phyloP scores from a whole-genome alignment of 2,113 vertebrate species.

The Mus pahari region DNA sequence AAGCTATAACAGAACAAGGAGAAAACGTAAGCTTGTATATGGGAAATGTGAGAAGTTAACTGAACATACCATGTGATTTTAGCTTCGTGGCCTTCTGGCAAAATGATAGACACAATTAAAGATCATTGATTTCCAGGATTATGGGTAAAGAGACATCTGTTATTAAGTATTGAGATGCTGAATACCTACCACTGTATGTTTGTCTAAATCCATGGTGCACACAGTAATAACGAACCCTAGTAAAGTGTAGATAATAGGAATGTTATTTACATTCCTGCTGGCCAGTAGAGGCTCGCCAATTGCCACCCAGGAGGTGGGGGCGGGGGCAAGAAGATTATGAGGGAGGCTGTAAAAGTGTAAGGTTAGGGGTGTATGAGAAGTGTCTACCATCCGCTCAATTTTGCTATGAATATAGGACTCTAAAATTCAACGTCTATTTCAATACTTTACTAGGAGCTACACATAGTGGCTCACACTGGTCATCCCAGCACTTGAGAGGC shows the following conservation, averaged over 20 bases:
- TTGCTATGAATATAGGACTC: not conserved
- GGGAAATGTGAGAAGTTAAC: not conserved
- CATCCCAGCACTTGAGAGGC: not conserved
- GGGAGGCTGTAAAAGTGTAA: not conserved
- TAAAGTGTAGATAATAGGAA: not conserved
- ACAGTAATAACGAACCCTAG: not conserved
- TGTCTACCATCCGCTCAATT: not conserved
- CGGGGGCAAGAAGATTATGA: too few species aligned
- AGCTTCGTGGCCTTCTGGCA: not conserved
- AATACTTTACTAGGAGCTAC: not conserved
- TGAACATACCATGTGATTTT: not conserved
- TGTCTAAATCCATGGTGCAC: not conserved
- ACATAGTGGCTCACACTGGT: not conserved
- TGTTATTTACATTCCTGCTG: too few species aligned
- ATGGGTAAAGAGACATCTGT: not conserved
- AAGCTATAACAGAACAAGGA: not conserved
- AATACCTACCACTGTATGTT: not conserved
- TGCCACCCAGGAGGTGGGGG: not conserved
- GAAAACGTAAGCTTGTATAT: not conserved
- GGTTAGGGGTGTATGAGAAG: not conserved
- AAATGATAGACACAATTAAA: not conserved
- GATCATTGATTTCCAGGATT: not conserved
- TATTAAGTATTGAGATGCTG: not conserved
- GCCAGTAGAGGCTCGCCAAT: not conserved
- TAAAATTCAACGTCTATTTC: not conserved